Evolutionary conservation across 2,113 vertebrate genomes (phyloP), one percentile per base, ranked within the genome.

Genomic region (Marmota flaviventris): DNA sequence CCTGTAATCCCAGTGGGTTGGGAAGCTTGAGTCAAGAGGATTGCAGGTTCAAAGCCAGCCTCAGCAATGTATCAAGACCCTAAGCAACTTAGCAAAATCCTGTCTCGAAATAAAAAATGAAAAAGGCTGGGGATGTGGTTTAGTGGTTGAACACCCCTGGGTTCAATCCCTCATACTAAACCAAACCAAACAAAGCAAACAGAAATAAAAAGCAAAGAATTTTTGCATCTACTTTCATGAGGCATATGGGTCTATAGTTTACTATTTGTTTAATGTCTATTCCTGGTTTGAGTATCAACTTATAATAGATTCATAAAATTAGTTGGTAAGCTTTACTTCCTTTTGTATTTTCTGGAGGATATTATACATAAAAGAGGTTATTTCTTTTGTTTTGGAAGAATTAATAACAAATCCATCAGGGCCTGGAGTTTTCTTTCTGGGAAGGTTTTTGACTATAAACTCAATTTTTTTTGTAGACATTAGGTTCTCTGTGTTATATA

Each of bases 331-430:
- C 53, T 45, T 58, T 63, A 86, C n/a, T 75, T 22, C 39, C 8
- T 73, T 48, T 96, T 42, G 39, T 86, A 29, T 58, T 69, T 77
- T 45, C 32, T 75, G 14, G 13, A 79, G 56, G n/a, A 95, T 22
- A 8, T 0, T 53, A 25, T 56, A 8, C 2, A n/a, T 89, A 81
- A 56, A 24, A 39, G 12, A 67, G 82, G 12, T 37, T 79, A 56
- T 67, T 84, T 83, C 2, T 69, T 89, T 78, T 37, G 12, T 87
- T 97, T 93, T 67, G 6, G 17, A 56, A 85, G 45, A 78, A 88
- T 73, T 73, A 89, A 45, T 18, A 56, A 8, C 1, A 5, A 84
- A 88, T 20, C 0, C 24, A 65, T 42, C 11, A 65, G 5, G 8
- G 25, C 4, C 5, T 5, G 0, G 25, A 51, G 5, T n/a, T 83